Evolutionary conservation across 2,888 invertebrate species (phyloP).

Genomic region (Tridacna gigas): DNA sequence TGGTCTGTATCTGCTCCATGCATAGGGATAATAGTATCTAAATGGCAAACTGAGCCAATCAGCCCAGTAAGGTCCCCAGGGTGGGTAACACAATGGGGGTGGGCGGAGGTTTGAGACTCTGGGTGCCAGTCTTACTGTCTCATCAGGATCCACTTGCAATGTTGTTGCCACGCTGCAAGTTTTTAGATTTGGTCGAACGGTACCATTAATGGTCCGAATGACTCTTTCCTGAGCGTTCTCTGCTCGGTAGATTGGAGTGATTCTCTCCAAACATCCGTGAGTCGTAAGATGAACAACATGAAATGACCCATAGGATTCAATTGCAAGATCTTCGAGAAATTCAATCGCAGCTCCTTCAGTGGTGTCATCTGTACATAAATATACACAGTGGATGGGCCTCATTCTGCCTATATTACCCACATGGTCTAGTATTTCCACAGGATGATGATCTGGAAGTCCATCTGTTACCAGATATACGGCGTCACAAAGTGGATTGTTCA

Average conservation of each 20-base stretch:
- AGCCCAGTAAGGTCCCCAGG: slow-evolving; percentile 58
- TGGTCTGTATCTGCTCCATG: slow-evolving; percentile 79
- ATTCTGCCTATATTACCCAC: slow-evolving; percentile 74
- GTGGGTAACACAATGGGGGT: slow-evolving; percentile 44
- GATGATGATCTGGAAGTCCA: slow-evolving; percentile 83
- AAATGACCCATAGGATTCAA: slow-evolving; percentile 83
- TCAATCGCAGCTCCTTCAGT: slow-evolving; percentile 79
- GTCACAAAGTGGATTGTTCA: slow-evolving; percentile 80
- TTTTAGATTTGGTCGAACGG: slow-evolving; percentile 74
- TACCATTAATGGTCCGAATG: slow-evolving; percentile 79
- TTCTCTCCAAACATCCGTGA: slow-evolving; percentile 81
- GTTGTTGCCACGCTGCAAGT: slow-evolving; percentile 78
- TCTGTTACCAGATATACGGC: slow-evolving; percentile 84
- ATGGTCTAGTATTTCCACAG: slow-evolving; percentile 81
- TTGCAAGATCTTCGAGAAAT: slow-evolving; percentile 82
- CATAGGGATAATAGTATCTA: slow-evolving; percentile 74
- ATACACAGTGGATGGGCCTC: slow-evolving; percentile 83
- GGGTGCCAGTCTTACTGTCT: slow-evolving; percentile 65
- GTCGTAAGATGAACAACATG: slow-evolving; percentile 79
- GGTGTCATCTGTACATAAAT: slow-evolving; percentile 76
- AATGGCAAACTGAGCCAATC: slow-evolving; percentile 64
- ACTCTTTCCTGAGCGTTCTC: slow-evolving; percentile 77
- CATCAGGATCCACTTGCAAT: slow-evolving; percentile 76
- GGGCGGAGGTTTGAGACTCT: slow-evolving; percentile 55
- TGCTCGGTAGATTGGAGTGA: slow-evolving; percentile 81